Evolutionary conservation across 2,113 vertebrate species (phyloP), one percentile per base, ranked within the genome.

Genomic region (Passer montanus): DNA sequence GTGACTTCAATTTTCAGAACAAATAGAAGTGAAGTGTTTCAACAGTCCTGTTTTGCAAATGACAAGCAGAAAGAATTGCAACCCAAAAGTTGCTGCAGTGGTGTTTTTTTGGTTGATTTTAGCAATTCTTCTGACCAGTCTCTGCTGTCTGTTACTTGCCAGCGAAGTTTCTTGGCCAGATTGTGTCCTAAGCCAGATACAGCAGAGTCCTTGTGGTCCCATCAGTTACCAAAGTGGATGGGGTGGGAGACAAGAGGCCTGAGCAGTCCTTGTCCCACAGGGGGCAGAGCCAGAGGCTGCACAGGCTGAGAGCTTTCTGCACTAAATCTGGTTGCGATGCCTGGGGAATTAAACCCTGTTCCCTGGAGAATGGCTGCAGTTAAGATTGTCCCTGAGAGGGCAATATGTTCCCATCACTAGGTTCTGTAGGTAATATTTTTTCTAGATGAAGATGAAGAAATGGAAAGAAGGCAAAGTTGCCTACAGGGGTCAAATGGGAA

Each of bases 181-280:
- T 68, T 80, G 60, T 81, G 28, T 80, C 59, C 6, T 46, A 27
- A 86, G 15, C 21, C 83, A 10, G 24, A 20, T 30, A 18, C 8
- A 66, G 44, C 55, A 85, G 74, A 50, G 26, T 28, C 30, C 55
- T 35, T 68, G 47, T 74, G 68, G 33, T 86, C 27, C 22, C 43
- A 4, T 31, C 30, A 21, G 1, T 60, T 49, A 1, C 10, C 66
- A 1, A 53, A 26, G 31, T 13, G 7, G 0, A 10, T 30, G 43
- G 16, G 43, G 56, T 49, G 43, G 58, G 41, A 69, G 47, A 4
- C 35, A 8, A 28, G 52, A 35, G 37, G 15, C 46, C 58, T 20
- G 17, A 16, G 39, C 47, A 55, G 62, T 14, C 41, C 50, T 60
- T 24, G 78, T 76, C 41, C 75, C 13, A 7, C 1, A 3, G n/a